A percentile compares a stretch with the other conserved stretches of the same genome.
Conservation (phyloP, 2,888 invertebrate genomes). For the Lasioglossum vierecki region DNA sequence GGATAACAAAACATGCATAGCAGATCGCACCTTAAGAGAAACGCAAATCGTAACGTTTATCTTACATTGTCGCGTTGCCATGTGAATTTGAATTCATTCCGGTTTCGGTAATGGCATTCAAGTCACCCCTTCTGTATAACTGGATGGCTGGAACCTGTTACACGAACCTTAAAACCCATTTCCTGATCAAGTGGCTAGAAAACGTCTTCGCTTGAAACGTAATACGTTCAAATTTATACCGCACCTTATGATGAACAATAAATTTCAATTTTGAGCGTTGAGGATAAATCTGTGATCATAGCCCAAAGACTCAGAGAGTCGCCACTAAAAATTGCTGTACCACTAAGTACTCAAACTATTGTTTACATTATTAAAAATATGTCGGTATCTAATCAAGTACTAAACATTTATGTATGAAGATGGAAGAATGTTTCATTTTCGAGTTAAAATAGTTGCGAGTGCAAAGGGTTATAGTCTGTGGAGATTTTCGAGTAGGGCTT, state of each 20-base stretch:
- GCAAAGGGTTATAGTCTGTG: not conserved
- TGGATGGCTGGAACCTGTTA: conserved; percentile 27
- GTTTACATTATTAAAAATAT: no score
- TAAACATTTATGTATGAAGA: no score
- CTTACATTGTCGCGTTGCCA: not conserved
- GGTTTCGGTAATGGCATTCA: conserved; percentile 23
- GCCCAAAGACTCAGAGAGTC: not conserved
- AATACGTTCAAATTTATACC: not conserved
- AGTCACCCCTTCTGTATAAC: conserved; percentile 12
- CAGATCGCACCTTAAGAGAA: not conserved
- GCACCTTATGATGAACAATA: not conserved
- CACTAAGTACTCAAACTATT: no score
- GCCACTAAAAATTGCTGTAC: no score
- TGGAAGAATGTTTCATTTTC: no score
- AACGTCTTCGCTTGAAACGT: not conserved
- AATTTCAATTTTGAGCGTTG: not conserved
- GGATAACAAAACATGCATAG: no score
- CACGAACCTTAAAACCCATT: not conserved
- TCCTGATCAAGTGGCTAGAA: not conserved
- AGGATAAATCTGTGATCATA: not conserved
- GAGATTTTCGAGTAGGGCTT: not conserved
- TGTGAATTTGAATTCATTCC: conserved; percentile 17
- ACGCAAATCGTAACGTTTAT: not conserved
- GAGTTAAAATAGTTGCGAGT: no score
- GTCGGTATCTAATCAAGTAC: no score